Base-by-base conservation (phyloP, 2,113 vertebrate species). In the Nannospalax galili region DNA sequence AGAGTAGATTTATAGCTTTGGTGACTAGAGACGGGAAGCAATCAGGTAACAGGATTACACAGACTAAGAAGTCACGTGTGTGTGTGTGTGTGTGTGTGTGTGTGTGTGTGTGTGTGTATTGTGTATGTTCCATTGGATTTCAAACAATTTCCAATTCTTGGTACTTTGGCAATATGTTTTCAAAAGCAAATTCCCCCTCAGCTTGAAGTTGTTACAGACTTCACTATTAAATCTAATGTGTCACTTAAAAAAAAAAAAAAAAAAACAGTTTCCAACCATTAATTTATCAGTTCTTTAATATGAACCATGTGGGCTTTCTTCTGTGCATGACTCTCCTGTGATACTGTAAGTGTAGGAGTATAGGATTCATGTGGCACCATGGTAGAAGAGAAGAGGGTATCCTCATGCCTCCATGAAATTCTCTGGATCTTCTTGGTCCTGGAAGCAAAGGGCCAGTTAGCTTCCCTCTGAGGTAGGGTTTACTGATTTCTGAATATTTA, bases 251-350 rank as follows among this genome's bases (percentile, higher is more conserved):
- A n/a, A n/a, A n/a, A n/a, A n/a, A n/a, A n/a, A n/a, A n/a, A n/a
- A n/a, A n/a, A n/a, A n/a, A n/a, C n/a, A n/a, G n/a, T 88, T 94
- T 96, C 28, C 42, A 80, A 84, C 19, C 74, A 88, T 26, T 70
- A 92, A 91, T 80, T 84, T 73, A 90, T 64, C 2, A 26, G 0
- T 48, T 12, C 14, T 17, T 72, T 84, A 81, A 82, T 52, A 78
- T 75, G 72, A 86, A 64, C 42, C 79, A 5, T 20, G 62, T 75
- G n/a, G 22, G 9, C n/a, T 95, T 19, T 60, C 22, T 64, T 60
- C 40, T n/a, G 28, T 79, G 10, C 12, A 75, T 88, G 5, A 16
- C 48, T 42, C 48, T 93, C 58, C 40, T 6, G 11, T 82, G 80
- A 52, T 5, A 60, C 24, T 14, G 5, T 19, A 3, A 32, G 4